Evolutionary conservation across 2,113 vertebrate genomes (phyloP), one percentile per base, ranked within the genome.

Genomic region (Scortum barcoo): DNA sequence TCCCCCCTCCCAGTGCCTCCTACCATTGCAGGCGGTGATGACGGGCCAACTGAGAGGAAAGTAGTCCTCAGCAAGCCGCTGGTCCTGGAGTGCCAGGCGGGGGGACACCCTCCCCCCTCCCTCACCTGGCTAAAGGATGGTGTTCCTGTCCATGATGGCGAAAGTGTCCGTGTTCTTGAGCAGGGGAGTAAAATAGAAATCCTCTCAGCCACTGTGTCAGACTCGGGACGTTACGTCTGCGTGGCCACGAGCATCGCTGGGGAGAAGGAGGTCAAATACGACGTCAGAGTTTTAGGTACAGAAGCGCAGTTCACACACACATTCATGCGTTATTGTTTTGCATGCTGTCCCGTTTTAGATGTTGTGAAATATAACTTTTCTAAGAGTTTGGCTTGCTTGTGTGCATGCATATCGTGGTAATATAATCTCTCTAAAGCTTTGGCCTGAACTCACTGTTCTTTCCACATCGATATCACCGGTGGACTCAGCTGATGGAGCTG

Each of bases 51-150:
- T 51, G 95, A 87, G 87, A 96, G 89, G 81, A 97, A 97, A 86
- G 97, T 99, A 46, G 87, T 97, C 38, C 81, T 96, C 82, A 94
- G 94, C 57, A 95, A 93, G 81, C 82, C 96, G 0, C 89, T 99
- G 87, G 94, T 70, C 0, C 79, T 99, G 86, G 96, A 97, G 60
- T 99, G 98, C 74, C 95, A 96, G 69, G 98, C 97, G 13, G 91
- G 87, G 2, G 98, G 98, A 14, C 97, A 97, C 73, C 98, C 98
- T 40, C 88, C 93, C 0, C 98, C 98, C 1, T 90, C 96, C 14
- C 95, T 99, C 44, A 98, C 97, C 4, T 99, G 98, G 98, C 86
- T 99, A 57, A 99, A 98, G 82, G 97, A 99, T 0, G 95, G 97
- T 0, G 94, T 97, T 19, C 97, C 98, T 0, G 94, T 99, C 84